phyloP scores from a whole-genome alignment of 2,113 vertebrate genomes.

The Bolborhynchus lineola region DNA sequence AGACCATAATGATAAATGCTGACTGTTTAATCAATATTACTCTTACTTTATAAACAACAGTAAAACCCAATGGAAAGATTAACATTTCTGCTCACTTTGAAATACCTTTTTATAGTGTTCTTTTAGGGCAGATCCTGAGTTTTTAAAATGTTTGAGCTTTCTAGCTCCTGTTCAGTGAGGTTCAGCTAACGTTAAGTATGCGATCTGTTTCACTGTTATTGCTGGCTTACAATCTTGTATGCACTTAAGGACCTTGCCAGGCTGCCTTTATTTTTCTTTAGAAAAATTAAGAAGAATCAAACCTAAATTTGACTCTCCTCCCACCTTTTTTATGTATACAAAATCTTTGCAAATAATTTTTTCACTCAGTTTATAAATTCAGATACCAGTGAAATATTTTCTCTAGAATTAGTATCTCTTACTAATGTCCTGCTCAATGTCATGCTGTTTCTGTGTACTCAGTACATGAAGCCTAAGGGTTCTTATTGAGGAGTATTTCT shows the following conservation, averaged over 20 bases:
- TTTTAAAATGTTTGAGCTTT: not conserved
- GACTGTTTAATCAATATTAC: not conserved
- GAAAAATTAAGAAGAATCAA: not conserved
- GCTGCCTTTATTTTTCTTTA: not conserved
- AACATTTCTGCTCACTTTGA: not conserved
- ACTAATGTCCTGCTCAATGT: not conserved
- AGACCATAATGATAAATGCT: not conserved
- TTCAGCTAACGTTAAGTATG: not conserved
- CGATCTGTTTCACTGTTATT: not conserved
- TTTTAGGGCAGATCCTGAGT: not conserved
- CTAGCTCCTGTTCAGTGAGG: not conserved
- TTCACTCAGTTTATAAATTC: not conserved
- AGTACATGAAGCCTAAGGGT: not conserved
- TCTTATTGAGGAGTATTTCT: not conserved
- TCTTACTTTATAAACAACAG: not conserved
- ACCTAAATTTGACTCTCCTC: rapidly evolving
- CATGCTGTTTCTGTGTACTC: not conserved
- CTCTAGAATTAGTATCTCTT: not conserved
- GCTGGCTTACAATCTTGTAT: not conserved
- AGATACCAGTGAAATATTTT: not conserved
- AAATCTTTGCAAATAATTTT: not conserved
- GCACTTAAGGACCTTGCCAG: not conserved
- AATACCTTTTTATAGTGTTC: not conserved
- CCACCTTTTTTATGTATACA: not conserved
- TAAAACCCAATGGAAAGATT: not conserved